Conservation (phyloP, 2,888 invertebrate genomes). For the Brachyptera putata region DNA sequence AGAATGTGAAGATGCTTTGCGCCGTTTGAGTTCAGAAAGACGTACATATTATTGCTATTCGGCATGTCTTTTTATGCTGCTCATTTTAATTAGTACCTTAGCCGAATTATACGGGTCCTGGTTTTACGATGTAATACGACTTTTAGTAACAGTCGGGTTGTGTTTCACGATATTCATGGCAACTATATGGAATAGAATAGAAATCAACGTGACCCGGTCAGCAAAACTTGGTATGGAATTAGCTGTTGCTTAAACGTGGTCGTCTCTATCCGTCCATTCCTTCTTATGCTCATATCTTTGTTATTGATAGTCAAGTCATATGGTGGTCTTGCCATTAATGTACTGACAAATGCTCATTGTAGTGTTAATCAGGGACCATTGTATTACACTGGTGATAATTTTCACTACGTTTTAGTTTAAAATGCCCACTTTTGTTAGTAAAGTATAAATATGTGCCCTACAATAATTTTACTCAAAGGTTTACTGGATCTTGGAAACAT, state of each 20-base stretch:
- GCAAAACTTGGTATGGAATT: conserved; percentile 67
- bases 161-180: conserved; percentile 73
- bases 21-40: conserved; percentile 49
- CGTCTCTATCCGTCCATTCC: background rate
- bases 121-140: conserved; percentile 8
- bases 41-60: conserved; percentile 53
- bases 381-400: no score
- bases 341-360: no score
- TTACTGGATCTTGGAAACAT: no score
- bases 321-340: no score
- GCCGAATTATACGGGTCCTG: conserved; percentile 38
- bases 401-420: no score
- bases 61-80: conserved; percentile 49
- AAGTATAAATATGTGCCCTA: no score
- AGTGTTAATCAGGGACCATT: no score
- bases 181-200: conserved; percentile 76
- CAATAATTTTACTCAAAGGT: no score
- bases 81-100: conserved; percentile 52
- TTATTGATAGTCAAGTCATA: no score
- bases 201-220: conserved; percentile 72
- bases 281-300: no score
- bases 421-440: no score
- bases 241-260: conserved; percentile 5
- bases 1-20: conserved; percentile 56
- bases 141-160: conserved; percentile 54